Evolutionary conservation across 2,888 invertebrate species (phyloP).

Genomic region (Phlogophora meticulosa): DNA sequence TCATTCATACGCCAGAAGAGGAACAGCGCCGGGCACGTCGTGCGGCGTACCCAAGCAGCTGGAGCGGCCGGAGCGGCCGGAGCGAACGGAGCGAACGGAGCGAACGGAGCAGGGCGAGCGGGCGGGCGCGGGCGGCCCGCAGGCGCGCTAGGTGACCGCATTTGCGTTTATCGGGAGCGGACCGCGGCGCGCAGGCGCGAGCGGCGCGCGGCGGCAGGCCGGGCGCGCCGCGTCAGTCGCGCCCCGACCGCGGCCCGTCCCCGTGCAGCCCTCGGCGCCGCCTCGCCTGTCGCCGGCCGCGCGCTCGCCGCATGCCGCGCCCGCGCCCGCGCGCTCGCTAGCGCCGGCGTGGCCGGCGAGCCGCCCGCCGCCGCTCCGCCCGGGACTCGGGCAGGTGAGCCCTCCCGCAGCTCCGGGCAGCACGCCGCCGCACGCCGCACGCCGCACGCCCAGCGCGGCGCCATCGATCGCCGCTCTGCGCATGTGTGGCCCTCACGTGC

Average conservation of each 20-base stretch:
- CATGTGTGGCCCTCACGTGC: slow-evolving; percentile 54
- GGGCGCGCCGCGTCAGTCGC: slow-evolving; percentile 77
- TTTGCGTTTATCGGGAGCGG: slow-evolving; percentile 30
- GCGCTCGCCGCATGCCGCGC: slow-evolving; percentile 82
- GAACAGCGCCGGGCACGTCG: slow-evolving; percentile 21
- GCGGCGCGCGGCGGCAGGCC: slow-evolving; percentile 61
- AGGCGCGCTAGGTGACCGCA: slow-evolving; percentile 34
- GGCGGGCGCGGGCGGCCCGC: slow-evolving; percentile 30
- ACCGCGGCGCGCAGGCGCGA: slow-evolving; percentile 46
- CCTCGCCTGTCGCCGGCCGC: slow-evolving; percentile 78
- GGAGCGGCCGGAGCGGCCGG: slow-evolving; percentile 16
- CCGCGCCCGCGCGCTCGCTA: slow-evolving; percentile 79
- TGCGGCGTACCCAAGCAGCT: slow-evolving; percentile 2
- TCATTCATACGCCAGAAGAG: slow-evolving; percentile 54
- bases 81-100: slow-evolving; percentile 8
- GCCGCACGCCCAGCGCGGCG: slow-evolving; percentile 48
- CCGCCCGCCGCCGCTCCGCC: slow-evolving; percentile 72
- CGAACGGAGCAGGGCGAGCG: slow-evolving; percentile 20
- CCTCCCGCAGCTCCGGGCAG: slow-evolving; percentile 61
- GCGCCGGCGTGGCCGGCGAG: slow-evolving; percentile 80
- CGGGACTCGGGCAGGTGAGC: slow-evolving; percentile 76
- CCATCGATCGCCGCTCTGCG: slow-evolving; percentile 54
- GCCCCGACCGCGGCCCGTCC: slow-evolving; percentile 79
- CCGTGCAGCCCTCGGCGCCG: slow-evolving; percentile 76
- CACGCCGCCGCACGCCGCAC: slow-evolving; percentile 40